phyloP scores from a whole-genome alignment of 2,888 invertebrate genomes.

The Synergus itoensis region DNA sequence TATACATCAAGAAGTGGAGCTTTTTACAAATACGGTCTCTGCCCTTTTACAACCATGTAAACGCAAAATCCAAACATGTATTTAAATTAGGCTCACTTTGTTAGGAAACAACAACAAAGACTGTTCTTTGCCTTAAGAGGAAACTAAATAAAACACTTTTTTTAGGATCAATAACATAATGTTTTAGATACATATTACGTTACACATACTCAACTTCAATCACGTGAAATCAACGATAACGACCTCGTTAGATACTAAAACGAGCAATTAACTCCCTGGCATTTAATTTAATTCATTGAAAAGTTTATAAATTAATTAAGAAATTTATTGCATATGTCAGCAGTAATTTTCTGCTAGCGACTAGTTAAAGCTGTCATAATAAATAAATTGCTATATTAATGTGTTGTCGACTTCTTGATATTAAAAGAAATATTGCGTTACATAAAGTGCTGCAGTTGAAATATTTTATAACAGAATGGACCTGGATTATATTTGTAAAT shows the following conservation, averaged over 20 bases:
- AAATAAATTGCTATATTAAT: not conserved
- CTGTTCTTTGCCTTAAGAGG: not conserved
- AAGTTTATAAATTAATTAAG: not conserved
- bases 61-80: not conserved
- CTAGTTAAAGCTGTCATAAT: not conserved
- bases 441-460: not conserved
- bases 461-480: too few species aligned
- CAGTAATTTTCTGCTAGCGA: not conserved
- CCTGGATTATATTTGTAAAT: too few species aligned
- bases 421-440: not conserved
- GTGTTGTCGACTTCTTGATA: not conserved
- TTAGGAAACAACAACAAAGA: not conserved
- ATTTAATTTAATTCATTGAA: not conserved
- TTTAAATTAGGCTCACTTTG: not conserved
- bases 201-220: not conserved
- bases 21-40: not conserved
- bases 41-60: not conserved
- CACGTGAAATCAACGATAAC: not conserved
- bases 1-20: not conserved
- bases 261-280: not conserved
- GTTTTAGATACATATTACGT: not conserved
- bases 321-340: not conserved
- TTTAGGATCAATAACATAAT: constrained; percentile 7
- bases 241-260: not conserved
- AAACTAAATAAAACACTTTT: not conserved